These are phyloP conservation scores for Trichopria drosophilae DNA, from an alignment of 2,888 invertebrate species.

Conservation along the genomic window DNA sequence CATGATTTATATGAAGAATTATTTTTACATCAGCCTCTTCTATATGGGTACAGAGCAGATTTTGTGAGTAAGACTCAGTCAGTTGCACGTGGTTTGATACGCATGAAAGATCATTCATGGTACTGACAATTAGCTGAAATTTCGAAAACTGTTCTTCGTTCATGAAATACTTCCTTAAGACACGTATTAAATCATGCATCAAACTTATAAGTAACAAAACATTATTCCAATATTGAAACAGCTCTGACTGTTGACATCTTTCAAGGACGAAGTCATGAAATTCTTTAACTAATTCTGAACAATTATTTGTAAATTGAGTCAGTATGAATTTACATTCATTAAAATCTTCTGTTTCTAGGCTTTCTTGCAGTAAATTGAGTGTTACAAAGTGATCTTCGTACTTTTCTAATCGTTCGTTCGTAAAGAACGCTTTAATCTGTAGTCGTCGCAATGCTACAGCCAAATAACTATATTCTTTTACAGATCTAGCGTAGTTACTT, in stretches of 20 bases:
- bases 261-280: not conserved
- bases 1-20: too few species aligned
- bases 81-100: too few species aligned
- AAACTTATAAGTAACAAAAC: too few species aligned
- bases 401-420: not conserved
- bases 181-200: not conserved
- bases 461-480: slow-evolving; percentile 11
- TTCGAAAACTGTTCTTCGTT: too few species aligned
- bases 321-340: slow-evolving; percentile 2
- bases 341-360: slow-evolving; percentile 4
- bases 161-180: too few species aligned
- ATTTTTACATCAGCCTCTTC: too few species aligned
- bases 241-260: slow-evolving; percentile 5
- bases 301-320: slow-evolving; percentile 3
- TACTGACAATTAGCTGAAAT: too few species aligned
- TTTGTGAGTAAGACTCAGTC: too few species aligned
- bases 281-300: not conserved
- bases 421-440: slow-evolving; percentile 18
- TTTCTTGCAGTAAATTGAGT: not conserved
- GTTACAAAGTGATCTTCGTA: slow-evolving; percentile 1
- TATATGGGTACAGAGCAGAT: too few species aligned
- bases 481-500: slow-evolving; percentile 16
- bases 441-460: slow-evolving; percentile 15
- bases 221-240: slow-evolving; percentile 5
- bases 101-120: too few species aligned